These are phyloP conservation scores for Proisotoma minuta DNA, from an alignment of 2,888 invertebrate genomes.

Conservation along the genomic window DNA sequence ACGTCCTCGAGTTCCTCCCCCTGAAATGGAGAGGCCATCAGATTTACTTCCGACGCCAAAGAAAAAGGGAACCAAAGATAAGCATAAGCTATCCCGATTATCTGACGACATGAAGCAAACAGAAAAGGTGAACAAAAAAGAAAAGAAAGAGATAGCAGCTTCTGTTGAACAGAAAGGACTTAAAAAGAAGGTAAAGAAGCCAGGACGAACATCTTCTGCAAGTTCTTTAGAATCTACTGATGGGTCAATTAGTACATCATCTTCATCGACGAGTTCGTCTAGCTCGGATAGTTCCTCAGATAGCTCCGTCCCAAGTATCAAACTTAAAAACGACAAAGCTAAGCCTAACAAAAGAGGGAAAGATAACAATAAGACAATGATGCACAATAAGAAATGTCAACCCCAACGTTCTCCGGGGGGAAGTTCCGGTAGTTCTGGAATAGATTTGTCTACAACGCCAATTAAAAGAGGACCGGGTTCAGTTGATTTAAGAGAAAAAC, in stretches of 20 bases:
- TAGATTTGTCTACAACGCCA: neutral
- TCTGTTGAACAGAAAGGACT: conserved; percentile 18
- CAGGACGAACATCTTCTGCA: conserved; percentile 35
- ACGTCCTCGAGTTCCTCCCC: too few relatives aligned
- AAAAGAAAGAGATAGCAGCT: conserved; percentile 3
- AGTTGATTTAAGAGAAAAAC: conserved; percentile 11
- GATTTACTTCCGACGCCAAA: neutral
- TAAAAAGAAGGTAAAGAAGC: conserved; percentile 21
- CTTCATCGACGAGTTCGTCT: conserved; percentile 33
- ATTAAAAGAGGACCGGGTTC: neutral
- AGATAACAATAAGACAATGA: conserved; percentile 17
- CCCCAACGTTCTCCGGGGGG: neutral
- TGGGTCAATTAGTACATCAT: conserved; percentile 36
- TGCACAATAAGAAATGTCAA: conserved; percentile 19
- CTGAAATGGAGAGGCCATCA: neutral
- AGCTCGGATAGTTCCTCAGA: conserved; percentile 37
- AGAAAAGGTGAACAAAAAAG: conserved; percentile 8
- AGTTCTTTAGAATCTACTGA: conserved; percentile 38
- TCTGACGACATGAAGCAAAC: neutral
- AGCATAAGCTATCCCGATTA: conserved; percentile 19
- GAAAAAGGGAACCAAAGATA: conserved; percentile 12
- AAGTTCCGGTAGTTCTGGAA: conserved; percentile 1
- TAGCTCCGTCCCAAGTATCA: conserved; percentile 46
- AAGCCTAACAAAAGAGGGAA: conserved; percentile 26
- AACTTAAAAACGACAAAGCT: conserved; percentile 34